Evolutionary conservation across 1,140 invertebrate genomes (phyloP), one percentile per base, ranked within the genome.

Genomic region (Chelonus insularis): DNA sequence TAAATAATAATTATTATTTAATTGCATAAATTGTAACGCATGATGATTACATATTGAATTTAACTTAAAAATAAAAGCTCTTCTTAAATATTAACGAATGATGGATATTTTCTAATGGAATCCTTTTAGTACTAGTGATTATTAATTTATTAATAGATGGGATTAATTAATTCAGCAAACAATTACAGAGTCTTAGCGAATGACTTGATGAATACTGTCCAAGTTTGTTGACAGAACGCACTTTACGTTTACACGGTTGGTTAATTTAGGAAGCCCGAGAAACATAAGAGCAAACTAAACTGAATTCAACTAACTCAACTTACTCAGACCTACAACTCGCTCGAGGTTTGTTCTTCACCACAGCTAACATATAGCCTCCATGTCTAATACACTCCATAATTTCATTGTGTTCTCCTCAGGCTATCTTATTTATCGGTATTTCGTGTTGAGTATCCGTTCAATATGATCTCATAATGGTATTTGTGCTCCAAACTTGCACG

Each of bases 251-350:
- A 75, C 72, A 69, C 70, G 71, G 65, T 72, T 71, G 71, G 72
- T 72, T 72, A 73, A 73, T 69, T 73, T 67, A 71, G 72, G 72
- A 73, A 75, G 62, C 72, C 57, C 41, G 32, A 63, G 62, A 63
- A 70, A 67, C 74, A 71, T 77, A 76, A 77, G 74, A 71, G 71
- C 66, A 66, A 76, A 76, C 71, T 74, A 72, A 72, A 76, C 71
- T 74, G 71, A 72, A 77, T 74, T 62, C 72, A 68, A 72, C 72
- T 70, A 72, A 70, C 67, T 68, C 57, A 72, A 70, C 65, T 65
- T 50, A 41, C 57, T 39, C 50, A 11, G 50, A 45, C 25, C 21
- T 43, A 16, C 41, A 16, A 18, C n/a, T n/a, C n/a, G n/a, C n/a
- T n/a, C n/a, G n/a, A 11, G 5, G 37, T 16, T 43, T 14, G 16